Evolutionary conservation across 2,797 vertebrate species (phyloP), one percentile per base, ranked within the genome.

Genomic region (Hybognathus amarus): DNA sequence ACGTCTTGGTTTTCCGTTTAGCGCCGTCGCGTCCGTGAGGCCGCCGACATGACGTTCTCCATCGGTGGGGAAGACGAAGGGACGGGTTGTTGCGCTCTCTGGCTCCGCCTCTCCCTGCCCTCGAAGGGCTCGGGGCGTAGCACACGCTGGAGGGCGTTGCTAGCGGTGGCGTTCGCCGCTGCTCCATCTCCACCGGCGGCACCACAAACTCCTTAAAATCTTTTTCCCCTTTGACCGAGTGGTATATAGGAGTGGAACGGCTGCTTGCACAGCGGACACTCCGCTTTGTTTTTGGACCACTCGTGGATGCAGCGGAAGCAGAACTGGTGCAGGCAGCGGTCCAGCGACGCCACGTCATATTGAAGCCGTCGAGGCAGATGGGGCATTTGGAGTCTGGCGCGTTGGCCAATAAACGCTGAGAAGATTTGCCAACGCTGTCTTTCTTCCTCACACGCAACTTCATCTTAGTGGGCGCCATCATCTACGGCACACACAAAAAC

Each of bases 211-310:
- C 97, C 88, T 98, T 95, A 63, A 96, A 99, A 89, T 99, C 96
- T 74, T 97, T 93, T 87, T 98, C 96, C 1, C 97, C 97, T 78
- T 95, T 96, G 86, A 97, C 96, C 24, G 94, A 98, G 91, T 99
- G 97, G 88, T 97, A 97, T 84, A 99, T 99, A n/a, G 45, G 97
- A 97, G 89, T 93, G 93, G 88, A 98, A 99, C 0, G 97, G 96
- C 70, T 99, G 97, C 87, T 99, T 99, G 92, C 98, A 99, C 0
- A 99, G 92, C 0, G 97, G 98, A 76, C 98, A 99, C 86, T 99
- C 97, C 0, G 97, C 97, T 92, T 99, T 99, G 95, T 98, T 99
- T 90, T 98, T 98, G 54, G 98, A 97, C 98, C 97, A 99, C 86
- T 99, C 97, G 1, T 97, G 96, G 86, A 99, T 97, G 89, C 97